Evolutionary conservation across 2,888 invertebrate species (phyloP), one percentile per base, ranked within the genome.

Genomic region (Lasioglossum figueresi): DNA sequence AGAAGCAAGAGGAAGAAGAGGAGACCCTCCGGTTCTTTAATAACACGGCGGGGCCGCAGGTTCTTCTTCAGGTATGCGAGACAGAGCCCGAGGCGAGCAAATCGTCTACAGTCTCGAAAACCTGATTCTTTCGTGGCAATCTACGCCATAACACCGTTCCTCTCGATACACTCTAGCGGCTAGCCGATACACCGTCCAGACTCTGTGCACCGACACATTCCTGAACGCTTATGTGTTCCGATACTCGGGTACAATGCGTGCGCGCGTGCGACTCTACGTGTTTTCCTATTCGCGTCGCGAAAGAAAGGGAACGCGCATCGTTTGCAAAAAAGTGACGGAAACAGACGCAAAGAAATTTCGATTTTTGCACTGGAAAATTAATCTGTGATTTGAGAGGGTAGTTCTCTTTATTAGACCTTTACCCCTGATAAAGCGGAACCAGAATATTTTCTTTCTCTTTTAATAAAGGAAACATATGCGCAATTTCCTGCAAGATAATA

Each of bases 1-100:
- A 82, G 66, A 77, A 84, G 83, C 66, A 82, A 66, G 82, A 84
- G 85, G 85, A 83, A 79, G 84, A 82, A 80, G 83, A 82, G 83
- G 81, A 86, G 85, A 87, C 88, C 88, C 88, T 88, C 89, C 80
- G 90, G 91, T 89, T 92, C 92, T 92, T 92, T 93, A 93, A 93
- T 93, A 93, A 93, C 90, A 93, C 90, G 90, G 89, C 90, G 88
- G 91, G 87, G 86, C 88, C 88, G 86, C 83, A 85, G 87, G 89
- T 86, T 83, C 90, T 86, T 91, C 88, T 89, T 89, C 89, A 91
- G 91, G 91, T 91, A 91, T 91, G 90, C 91, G 89, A 87, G 83
- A 82, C 84, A 83, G 82, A 74, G 83, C 87, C 85, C 34, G 79
- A 79, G 87, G 88, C 88, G 63, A 82, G 80, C 83, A 68, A 63